Evolutionary conservation across 1,140 invertebrate genomes (phyloP), one percentile per base, ranked within the genome.

Genomic region (Bombus balteatus): DNA sequence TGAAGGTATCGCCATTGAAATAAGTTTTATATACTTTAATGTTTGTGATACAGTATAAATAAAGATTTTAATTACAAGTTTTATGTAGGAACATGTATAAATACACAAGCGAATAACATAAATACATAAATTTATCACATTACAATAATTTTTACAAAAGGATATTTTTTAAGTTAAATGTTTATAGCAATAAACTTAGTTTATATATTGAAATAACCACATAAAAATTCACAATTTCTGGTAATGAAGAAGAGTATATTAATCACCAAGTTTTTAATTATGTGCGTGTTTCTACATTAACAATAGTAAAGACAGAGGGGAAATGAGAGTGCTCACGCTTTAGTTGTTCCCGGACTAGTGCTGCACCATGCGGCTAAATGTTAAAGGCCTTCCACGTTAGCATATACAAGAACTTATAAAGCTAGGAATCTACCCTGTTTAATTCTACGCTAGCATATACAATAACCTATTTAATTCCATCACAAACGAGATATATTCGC

Each of bases 1-100:
- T 85, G 96, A 95, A 91, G 96, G 91, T 74, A 96, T 95, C 89
- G 96, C 95, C 96, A 96, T 96, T 91, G 66, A 89, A 37, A 43
- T 39, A n/a, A 77, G 57, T 39, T 74, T 62, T 85, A 1, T 71
- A 5, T 59, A 34, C 13, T 81, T 22, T 72, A n/a, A 47, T 71
- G 39, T 53, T 34, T 72, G 13, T 43, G 25, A 57, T 74, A 47
- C 2, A 28, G 41, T 18, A 18, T n/a, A 72, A 71, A 71, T 41
- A 12, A n/a, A 41, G 25, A 72, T 41, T 39, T 28, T 39, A 68
- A 68, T 68, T 34, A 37, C 15, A 37, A 68, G 8, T 6, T 37
- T 70, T 37, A 28, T 28, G 3, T 68, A 34, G 18, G 22, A 70
- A 13, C 2, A 70, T 70, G 0, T 25, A 70, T 39, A 32, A 28